phyloP scores from a whole-genome alignment of 2,888 invertebrate genomes.

The Schrankia costaestrigalis region DNA sequence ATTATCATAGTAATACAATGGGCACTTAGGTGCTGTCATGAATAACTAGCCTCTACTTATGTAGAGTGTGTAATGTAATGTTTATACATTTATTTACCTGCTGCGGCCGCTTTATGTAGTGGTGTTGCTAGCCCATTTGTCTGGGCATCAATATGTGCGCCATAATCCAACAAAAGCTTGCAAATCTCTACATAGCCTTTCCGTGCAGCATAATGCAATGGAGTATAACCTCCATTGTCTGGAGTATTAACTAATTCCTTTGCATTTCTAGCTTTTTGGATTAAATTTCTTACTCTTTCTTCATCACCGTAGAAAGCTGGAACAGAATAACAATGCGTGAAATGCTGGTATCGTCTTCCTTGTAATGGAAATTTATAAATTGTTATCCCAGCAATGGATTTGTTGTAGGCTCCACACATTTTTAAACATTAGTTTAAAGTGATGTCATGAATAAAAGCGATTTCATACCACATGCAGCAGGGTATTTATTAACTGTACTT shows the following conservation, averaged over 20 bases:
- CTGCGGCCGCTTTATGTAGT: constrained; percentile 89
- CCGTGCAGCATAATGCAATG: constrained; percentile 93
- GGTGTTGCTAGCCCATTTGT: constrained; percentile 91
- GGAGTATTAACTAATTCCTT: constrained; percentile 81
- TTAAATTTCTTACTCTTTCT: constrained; percentile 82
- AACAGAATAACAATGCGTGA: constrained; percentile 15
- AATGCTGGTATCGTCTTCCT: too few relatives aligned
- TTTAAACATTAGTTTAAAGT: too few relatives aligned
- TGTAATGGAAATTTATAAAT: background rate
- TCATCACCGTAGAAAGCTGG: constrained; percentile 88
- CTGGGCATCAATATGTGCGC: constrained; percentile 86
- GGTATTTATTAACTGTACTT: too few relatives aligned
- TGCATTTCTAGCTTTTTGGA: constrained; percentile 57
- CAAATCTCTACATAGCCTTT: constrained; percentile 88
- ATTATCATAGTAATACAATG: too few relatives aligned
- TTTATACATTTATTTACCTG: constrained; percentile 70
- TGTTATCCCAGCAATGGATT: background rate
- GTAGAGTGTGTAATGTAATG: background rate
- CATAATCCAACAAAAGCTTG: constrained; percentile 83
- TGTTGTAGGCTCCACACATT: background rate
- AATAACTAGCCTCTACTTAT: too few relatives aligned
- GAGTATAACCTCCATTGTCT: constrained; percentile 91
- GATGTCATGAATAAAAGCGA: too few relatives aligned
- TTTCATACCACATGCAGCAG: too few relatives aligned
- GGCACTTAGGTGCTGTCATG: too few relatives aligned